A percentile compares a stretch with the other conserved stretches of the same genome.
Conservation (phyloP, 2,888 invertebrate species). For the Drosophila anomalata region DNA sequence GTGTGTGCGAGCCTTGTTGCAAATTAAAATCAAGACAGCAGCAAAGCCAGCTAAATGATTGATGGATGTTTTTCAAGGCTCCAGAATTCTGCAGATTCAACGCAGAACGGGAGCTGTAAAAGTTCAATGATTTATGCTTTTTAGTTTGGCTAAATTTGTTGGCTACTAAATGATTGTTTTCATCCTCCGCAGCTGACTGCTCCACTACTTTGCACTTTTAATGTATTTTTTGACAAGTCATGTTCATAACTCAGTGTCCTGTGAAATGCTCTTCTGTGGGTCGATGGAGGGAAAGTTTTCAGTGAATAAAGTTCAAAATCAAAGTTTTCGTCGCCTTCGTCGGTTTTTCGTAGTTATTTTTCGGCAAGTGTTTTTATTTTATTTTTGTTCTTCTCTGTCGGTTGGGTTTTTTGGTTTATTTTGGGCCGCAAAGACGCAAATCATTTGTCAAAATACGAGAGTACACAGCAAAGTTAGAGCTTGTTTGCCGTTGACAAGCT, state of each 20-base stretch:
- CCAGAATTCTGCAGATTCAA: slow-evolving; percentile 6
- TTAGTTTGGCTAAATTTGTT: slow-evolving; percentile 48
- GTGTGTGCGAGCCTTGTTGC: slow-evolving; percentile 51
- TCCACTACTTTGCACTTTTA: slow-evolving; percentile 72
- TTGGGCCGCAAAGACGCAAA: slow-evolving; percentile 56
- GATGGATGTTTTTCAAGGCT: slow-evolving; percentile 58
- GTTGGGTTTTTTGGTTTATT: slow-evolving; percentile 42
- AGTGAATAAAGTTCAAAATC: slow-evolving; percentile 63
- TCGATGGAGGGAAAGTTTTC: slow-evolving; percentile 39
- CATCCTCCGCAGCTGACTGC: slow-evolving; percentile 24
- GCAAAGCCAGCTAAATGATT: slow-evolving; percentile 63
- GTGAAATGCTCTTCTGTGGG: slow-evolving; percentile 62
- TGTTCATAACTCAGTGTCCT: slow-evolving; percentile 79
- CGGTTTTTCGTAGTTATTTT: slow-evolving; percentile 60
- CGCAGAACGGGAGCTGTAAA: slow-evolving; percentile 33
- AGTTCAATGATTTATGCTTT: slow-evolving; percentile 76
- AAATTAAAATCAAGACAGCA: slow-evolving; percentile 73
- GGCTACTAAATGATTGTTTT: slow-evolving; percentile 74
- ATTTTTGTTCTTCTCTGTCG: slow-evolving; percentile 44
- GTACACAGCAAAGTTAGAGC: slow-evolving; percentile 56
- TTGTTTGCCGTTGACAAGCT: slow-evolving; percentile 76
- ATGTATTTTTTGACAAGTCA: slow-evolving; percentile 77
- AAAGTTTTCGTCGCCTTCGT: slow-evolving; percentile 61
- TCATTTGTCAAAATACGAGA: slow-evolving; percentile 76
- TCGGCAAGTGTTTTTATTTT: slow-evolving; percentile 31